Percentiles rank a stretch among this genome's conserved stretches.
phyloP scores from a whole-genome alignment of 2,113 vertebrate genomes.

The Genyomyrus donnyi region DNA sequence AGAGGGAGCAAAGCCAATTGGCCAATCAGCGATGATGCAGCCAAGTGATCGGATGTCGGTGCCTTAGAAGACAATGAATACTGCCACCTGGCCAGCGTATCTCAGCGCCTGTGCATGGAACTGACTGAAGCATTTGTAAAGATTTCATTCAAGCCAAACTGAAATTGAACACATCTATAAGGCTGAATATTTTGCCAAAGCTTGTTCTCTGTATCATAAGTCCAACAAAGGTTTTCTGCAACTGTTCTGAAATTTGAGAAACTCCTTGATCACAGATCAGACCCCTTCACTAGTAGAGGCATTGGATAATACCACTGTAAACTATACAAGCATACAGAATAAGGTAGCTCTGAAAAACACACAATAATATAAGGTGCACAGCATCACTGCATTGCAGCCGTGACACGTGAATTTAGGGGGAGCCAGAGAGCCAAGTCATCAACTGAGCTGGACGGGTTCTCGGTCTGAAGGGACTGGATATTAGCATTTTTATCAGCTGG shows the following conservation, averaged over 20 bases:
- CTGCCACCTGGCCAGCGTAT: background rate
- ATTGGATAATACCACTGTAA: background rate
- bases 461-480: background rate
- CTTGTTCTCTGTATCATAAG: background rate
- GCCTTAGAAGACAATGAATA: background rate
- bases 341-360: background rate
- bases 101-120: background rate
- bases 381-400: background rate
- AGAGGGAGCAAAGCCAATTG: background rate
- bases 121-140: background rate
- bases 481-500: slow-evolving; percentile 8
- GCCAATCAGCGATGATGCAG: background rate
- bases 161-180: background rate
- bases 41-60: background rate
- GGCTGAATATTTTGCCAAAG: background rate
- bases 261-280: background rate
- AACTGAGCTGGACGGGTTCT: background rate
- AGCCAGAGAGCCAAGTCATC: background rate
- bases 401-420: background rate
- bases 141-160: background rate
- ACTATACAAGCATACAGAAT: background rate
- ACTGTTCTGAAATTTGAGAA: background rate
- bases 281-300: background rate
- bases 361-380: background rate
- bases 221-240: background rate